Percentiles rank a stretch among this genome's conserved stretches.
These are phyloP conservation scores for Neodontobutis hainanensis DNA, from an alignment of 2,113 vertebrate species.

Conservation along the genomic window DNA sequence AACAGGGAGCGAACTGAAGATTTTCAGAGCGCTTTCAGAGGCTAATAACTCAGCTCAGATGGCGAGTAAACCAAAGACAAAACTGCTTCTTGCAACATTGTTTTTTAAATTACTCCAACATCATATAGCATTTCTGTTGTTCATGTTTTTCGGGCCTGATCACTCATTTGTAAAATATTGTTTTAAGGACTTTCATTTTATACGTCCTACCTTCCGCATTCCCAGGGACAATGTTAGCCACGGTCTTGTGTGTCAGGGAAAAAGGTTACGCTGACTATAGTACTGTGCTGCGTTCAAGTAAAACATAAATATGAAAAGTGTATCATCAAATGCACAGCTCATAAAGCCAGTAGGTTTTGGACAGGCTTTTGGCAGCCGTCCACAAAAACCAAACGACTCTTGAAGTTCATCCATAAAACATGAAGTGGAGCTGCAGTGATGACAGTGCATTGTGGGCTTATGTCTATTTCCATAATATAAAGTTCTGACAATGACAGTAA, in stretches of 20 bases:
- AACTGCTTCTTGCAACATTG: too few species aligned
- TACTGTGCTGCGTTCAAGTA: too few species aligned
- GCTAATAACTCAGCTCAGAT: background rate
- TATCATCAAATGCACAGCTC: background rate
- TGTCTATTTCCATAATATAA: background rate
- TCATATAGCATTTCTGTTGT: too few species aligned
- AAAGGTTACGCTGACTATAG: too few species aligned
- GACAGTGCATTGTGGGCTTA: background rate
- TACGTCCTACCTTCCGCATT: too few species aligned
- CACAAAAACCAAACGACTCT: background rate
- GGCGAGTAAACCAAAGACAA: too few species aligned
- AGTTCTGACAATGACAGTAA: background rate
- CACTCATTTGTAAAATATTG: too few species aligned
- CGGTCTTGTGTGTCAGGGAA: too few species aligned
- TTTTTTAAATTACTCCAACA: too few species aligned
- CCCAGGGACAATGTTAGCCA: too few species aligned
- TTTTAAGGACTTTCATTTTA: too few species aligned
- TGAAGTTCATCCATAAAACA: slow-evolving; percentile 6
- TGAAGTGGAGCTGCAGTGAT: background rate
- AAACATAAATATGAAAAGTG: background rate
- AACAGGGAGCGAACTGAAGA: slow-evolving; percentile 20
- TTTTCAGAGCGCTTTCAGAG: background rate
- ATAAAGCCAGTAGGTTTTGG: background rate
- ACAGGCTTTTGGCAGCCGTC: background rate
- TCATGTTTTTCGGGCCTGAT: too few species aligned